Evolutionary conservation across 2,888 invertebrate genomes (phyloP), one percentile per base, ranked within the genome.

Genomic region (Andrena marginata): DNA sequence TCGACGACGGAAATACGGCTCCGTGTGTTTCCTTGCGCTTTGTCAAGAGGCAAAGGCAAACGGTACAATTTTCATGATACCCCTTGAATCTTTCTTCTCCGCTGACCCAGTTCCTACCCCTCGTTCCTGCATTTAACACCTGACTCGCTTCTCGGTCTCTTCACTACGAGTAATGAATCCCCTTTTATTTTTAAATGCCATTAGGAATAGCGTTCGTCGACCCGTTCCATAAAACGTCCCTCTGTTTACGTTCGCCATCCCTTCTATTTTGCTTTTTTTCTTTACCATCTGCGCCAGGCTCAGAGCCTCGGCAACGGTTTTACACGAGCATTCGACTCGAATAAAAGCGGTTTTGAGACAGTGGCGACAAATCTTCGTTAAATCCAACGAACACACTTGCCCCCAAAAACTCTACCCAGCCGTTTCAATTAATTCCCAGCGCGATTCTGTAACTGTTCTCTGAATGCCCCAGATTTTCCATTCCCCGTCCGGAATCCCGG

Each of bases 101-200:
- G 60, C 20, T 82, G 86, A 87, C 86, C 87, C 56, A 87, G 51
- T 85, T 87, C 63, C 31, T 31, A 76, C 80, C 80, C 80, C 70
- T 80, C 73, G 82, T 63, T 35, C 48, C 65, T 77, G 60, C 77
- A 77, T 87, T 82, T 87, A 85, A 87, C 86, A 87, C 82, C 86
- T 76, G 85, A 86, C 75, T 85, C 84, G 62, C 48, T 13, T 75
- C 60, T 26, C 64, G 68, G 63, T 56, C 75, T 67, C 80, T 77
- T 73, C 72, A 80, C 69, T 84, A 73, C 80, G 70, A 71, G 63
- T 73, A 81, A 85, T 77, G 77, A 87, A 82, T 76, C 76, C 81
- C 75, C 63, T 83, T 82, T 72, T 76, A 75, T 77, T 72, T 82
- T 73, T 82, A 84, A 82, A 84, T 73, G 56, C 74, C 79, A 76